These are phyloP conservation scores for Prionace glauca DNA, from an alignment of 2,797 vertebrate genomes.

Conservation along the genomic window DNA sequence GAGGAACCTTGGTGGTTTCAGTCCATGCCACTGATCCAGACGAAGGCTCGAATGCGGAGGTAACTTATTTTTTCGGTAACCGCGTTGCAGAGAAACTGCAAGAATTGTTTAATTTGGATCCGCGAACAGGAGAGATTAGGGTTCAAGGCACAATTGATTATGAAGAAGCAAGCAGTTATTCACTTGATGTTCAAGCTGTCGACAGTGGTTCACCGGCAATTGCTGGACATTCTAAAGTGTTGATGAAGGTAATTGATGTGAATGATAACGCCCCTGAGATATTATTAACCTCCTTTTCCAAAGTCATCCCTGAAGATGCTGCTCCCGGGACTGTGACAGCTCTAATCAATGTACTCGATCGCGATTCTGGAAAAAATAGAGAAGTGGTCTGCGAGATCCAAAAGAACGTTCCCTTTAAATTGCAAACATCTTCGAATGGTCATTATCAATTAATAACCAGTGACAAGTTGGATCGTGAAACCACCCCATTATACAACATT, in stretches of 20 bases:
- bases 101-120: conserved; percentile 49
- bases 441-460: conserved; percentile 54
- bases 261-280: conserved; percentile 53
- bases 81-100: conserved; percentile 48
- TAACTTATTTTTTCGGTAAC: conserved; percentile 51
- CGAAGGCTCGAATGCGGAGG: no score
- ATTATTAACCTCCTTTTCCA: neutral
- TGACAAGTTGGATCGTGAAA: conserved; percentile 53
- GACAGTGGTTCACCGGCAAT: conserved; percentile 50
- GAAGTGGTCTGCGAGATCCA: conserved; percentile 49
- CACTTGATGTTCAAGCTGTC: conserved; percentile 53
- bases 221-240: conserved; percentile 47
- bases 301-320: neutral
- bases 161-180: conserved; percentile 48
- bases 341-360: conserved; percentile 55
- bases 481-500: conserved; percentile 52
- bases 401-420: conserved; percentile 50
- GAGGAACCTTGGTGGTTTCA: conserved; percentile 40
- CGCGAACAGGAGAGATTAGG: conserved; percentile 47
- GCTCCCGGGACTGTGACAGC: conserved; percentile 55
- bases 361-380: conserved; percentile 56
- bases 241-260: conserved; percentile 55
- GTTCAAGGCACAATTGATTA: conserved; percentile 47
- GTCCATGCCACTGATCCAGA: conserved; percentile 51
- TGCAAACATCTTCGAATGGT: conserved; percentile 52